Conservation (phyloP, 2,797 vertebrate genomes). For the Coregonus ussuriensis region DNA sequence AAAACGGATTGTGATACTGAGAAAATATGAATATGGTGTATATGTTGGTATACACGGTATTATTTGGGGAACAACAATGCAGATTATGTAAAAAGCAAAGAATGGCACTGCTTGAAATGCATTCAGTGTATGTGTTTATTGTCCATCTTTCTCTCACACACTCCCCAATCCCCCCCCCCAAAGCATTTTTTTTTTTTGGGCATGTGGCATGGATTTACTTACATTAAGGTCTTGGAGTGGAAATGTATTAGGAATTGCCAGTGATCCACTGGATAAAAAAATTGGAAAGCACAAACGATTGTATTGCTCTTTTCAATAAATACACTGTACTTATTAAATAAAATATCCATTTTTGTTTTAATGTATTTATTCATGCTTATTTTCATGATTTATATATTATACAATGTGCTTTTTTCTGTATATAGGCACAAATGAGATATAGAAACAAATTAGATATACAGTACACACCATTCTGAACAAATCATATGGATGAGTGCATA, state of each 20-base stretch:
- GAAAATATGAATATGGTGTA: not conserved
- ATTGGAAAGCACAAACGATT: slow-evolving; percentile 55
- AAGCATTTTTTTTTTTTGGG: slow-evolving; percentile 26
- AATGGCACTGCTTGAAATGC: not conserved
- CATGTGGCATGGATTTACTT: slow-evolving; percentile 41
- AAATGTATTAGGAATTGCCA: slow-evolving; percentile 36
- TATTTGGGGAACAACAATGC: not conserved
- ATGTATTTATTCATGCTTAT: not conserved
- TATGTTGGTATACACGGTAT: not conserved
- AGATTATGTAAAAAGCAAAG: not conserved
- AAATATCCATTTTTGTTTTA: slow-evolving; percentile 6
- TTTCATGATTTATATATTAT: too few species aligned
- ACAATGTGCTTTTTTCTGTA: too few species aligned
- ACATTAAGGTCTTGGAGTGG: slow-evolving; percentile 23
- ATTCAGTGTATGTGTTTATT: slow-evolving; percentile 22
- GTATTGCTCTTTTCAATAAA: slow-evolving; percentile 76
- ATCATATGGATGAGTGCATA: too few species aligned
- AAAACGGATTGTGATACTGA: slow-evolving; percentile 28
- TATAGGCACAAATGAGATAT: too few species aligned
- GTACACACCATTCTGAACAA: too few species aligned
- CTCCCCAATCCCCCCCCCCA: not conserved
- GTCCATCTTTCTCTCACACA: not conserved
- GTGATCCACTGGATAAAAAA: slow-evolving; percentile 51
- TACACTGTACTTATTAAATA: slow-evolving; percentile 52
- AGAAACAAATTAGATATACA: too few species aligned